Evolutionary conservation across 2,113 vertebrate genomes (phyloP).

Genomic region (Rhizomys pruinosus): DNA sequence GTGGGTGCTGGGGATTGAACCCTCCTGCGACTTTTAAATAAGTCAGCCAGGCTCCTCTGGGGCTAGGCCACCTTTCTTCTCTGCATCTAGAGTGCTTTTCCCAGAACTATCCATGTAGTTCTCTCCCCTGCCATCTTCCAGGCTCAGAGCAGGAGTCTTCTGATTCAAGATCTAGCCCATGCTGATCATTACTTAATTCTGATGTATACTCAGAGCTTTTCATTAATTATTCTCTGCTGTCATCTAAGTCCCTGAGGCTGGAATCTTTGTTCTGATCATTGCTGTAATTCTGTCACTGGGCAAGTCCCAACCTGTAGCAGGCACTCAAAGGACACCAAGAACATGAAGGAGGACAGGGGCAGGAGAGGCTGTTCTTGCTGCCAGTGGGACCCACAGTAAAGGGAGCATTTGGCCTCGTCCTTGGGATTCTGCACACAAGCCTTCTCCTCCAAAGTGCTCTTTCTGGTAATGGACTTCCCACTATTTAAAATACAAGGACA

Average conservation of each 20-base stretch:
- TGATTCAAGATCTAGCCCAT: neutral
- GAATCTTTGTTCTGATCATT: neutral
- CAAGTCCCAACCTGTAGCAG: neutral
- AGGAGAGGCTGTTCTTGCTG: neutral
- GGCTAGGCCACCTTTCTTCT: neutral
- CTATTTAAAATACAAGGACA: neutral
- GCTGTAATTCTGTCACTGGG: neutral
- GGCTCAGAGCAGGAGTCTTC: neutral
- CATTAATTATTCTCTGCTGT: neutral
- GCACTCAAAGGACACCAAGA: neutral
- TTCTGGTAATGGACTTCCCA: neutral
- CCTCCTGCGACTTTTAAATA: no score
- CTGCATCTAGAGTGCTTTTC: neutral
- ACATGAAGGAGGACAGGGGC: neutral
- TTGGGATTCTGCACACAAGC: neutral
- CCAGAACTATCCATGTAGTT: neutral
- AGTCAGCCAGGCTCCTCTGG: neutral
- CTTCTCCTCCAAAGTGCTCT: neutral
- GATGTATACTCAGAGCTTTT: neutral
- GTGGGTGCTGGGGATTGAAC: no score
- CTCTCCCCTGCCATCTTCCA: neutral
- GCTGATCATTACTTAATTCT: neutral
- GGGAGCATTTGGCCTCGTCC: neutral
- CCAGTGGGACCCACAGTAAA: neutral
- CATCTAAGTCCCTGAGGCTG: neutral